These are phyloP conservation scores for Conus ventricosus DNA, from an alignment of 1,140 invertebrate genomes.

Conservation along the genomic window DNA sequence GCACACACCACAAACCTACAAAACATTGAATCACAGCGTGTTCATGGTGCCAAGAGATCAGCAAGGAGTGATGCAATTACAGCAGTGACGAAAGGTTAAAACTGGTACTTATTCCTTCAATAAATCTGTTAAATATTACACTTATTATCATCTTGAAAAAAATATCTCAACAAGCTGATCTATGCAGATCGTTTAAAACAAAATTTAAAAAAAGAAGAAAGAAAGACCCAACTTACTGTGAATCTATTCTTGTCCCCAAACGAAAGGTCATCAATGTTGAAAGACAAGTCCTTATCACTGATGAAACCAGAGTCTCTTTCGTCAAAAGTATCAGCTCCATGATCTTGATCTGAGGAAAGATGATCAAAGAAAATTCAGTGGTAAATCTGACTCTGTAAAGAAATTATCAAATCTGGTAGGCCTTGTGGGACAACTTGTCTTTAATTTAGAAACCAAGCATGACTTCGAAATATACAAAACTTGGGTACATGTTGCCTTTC, in stretches of 20 bases:
- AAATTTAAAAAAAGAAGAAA: neutral
- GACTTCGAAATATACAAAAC: neutral
- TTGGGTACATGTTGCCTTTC: no score
- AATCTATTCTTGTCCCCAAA: conserved; percentile 2
- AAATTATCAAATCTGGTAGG: no score
- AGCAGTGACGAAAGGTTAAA: no score
- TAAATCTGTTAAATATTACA: no score
- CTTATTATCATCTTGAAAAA: no score
- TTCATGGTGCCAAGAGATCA: no score
- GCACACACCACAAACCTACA: no score
- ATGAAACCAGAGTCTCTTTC: conserved; percentile 1
- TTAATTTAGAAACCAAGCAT: neutral
- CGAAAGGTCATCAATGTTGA: neutral
- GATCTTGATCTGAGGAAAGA: neutral
- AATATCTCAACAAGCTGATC: no score
- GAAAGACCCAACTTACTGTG: conserved; percentile 6
- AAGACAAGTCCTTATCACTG: conserved; percentile 20
- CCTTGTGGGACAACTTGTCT: no score
- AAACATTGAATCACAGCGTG: no score
- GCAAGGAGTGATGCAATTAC: no score
- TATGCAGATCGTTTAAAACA: neutral
- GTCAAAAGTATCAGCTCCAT: neutral
- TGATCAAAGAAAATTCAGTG: neutral
- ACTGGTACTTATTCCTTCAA: no score
- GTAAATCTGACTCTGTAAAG: neutral